phyloP scores from a whole-genome alignment of 2,888 invertebrate species.

The Chymomyza caudatula region DNA sequence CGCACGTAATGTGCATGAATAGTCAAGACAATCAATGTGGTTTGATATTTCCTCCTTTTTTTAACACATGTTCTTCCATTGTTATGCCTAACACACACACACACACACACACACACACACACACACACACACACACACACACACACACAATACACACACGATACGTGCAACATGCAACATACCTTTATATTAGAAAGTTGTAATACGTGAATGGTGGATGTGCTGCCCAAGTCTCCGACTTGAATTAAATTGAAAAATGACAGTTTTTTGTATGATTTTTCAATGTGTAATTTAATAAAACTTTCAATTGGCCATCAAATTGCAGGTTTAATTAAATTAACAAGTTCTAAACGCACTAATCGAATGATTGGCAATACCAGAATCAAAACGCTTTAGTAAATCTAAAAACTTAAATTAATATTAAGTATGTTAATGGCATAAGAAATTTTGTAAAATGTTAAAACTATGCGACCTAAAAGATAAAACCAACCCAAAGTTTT shows the following conservation, averaged over 20 bases:
- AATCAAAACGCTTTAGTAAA: slow-evolving; percentile 22
- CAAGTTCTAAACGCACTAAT: slow-evolving; percentile 14
- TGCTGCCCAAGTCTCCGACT: neutral
- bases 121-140: slow-evolving; percentile 7
- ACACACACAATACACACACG: neutral
- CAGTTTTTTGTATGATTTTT: neutral
- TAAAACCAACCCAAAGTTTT: slow-evolving; percentile 51
- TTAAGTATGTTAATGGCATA: neutral
- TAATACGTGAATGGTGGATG: neutral
- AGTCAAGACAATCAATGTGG: slow-evolving; percentile 69
- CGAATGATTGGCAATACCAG: slow-evolving; percentile 25
- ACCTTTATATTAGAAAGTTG: neutral
- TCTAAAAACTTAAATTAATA: slow-evolving; percentile 1
- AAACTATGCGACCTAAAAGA: slow-evolving; percentile 53
- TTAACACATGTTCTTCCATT: slow-evolving; percentile 46
- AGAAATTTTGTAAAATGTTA: neutral
- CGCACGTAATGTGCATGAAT: neutral
- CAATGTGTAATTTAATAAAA: neutral
- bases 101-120: slow-evolving; percentile 7
- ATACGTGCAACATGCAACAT: neutral
- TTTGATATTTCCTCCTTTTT: slow-evolving; percentile 56
- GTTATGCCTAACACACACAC: slow-evolving; percentile 23
- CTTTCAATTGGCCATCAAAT: neutral
- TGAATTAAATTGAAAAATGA: neutral
- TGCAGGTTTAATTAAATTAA: slow-evolving; percentile 4